Evolutionary conservation across 2,797 vertebrate genomes (phyloP).

Genomic region (Lithobates sylvaticus): DNA sequence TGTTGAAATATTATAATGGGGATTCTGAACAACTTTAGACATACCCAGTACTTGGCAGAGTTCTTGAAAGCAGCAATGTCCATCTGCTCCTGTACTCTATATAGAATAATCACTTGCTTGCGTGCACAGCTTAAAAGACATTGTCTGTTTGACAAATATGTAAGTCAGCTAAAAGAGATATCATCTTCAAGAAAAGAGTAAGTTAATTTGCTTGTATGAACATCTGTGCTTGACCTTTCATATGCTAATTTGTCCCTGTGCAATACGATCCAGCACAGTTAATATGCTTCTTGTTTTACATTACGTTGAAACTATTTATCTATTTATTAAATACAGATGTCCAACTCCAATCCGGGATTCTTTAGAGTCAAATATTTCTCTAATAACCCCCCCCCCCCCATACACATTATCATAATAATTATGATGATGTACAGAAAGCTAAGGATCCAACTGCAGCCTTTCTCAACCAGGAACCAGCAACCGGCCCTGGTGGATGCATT

Average conservation of each 20-base stretch:
- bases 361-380: slow-evolving; percentile 2
- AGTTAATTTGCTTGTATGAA: neutral
- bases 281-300: neutral
- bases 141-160: neutral
- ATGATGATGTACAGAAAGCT: neutral
- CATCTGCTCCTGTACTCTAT: no score
- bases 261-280: slow-evolving; percentile 13
- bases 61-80: no score
- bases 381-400: neutral
- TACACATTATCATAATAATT: slow-evolving; percentile 9
- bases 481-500: no score
- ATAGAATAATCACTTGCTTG: no score
- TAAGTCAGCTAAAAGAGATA: slow-evolving; percentile 4
- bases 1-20: no score
- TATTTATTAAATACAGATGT: slow-evolving; percentile 45
- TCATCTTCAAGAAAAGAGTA: neutral
- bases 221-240: slow-evolving; percentile 33
- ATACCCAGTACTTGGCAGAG: no score
- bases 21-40: no score
- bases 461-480: no score
- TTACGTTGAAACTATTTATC: neutral
- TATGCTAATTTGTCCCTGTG: neutral
- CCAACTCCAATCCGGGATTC: neutral
- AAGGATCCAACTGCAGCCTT: neutral
- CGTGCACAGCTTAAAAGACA: neutral